Evolutionary conservation across 2,797 vertebrate species (phyloP), one percentile per base, ranked within the genome.

Genomic region (Spea hammondii): DNA sequence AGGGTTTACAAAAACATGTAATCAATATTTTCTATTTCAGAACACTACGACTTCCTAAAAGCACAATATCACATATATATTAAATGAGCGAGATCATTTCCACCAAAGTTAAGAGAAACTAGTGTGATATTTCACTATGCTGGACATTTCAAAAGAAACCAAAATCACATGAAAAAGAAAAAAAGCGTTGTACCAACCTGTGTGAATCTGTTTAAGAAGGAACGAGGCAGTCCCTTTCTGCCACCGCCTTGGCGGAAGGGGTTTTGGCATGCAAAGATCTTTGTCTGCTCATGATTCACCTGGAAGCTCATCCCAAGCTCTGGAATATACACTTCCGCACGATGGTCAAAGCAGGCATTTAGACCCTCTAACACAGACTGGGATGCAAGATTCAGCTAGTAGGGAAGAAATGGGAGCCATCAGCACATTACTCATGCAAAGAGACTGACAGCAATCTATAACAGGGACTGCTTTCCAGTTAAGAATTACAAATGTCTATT

Each of bases 181-280:
- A 53, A 64, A 64, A 17, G 10, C 3, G 32, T 11, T 5, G 32
- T 5, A 82, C 89, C 89, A 83, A 90, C 97, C 95, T 99, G 97
- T 82, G 97, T 98, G 86, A 99, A 99, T 85, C 98, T 92, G 86
- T 99, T 99, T 74, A 99, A 95, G 88, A 99, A 99, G 80, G 98
- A 99, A 76, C 93, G 96, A 8, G 98, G 96, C 3, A 99, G 92
- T 14, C 97, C 98, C 79, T 98, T 98, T 54, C 98, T 94, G 10
- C 98, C 98, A 0, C 98, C 98, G 65, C 98, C 98, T 89, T 99
- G 97, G 72, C 92, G 94, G 84, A 97, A 98, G 0, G 98, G 98
- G 89, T 99, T 99, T 80, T 99, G 98, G 84, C 98, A 99, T 75
- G 95, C 96, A 79, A 99, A 99, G 86, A 99, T 97, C 89, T 97